Conservation (phyloP, 2,797 vertebrate genomes). For the Eulemur rubriventer region DNA sequence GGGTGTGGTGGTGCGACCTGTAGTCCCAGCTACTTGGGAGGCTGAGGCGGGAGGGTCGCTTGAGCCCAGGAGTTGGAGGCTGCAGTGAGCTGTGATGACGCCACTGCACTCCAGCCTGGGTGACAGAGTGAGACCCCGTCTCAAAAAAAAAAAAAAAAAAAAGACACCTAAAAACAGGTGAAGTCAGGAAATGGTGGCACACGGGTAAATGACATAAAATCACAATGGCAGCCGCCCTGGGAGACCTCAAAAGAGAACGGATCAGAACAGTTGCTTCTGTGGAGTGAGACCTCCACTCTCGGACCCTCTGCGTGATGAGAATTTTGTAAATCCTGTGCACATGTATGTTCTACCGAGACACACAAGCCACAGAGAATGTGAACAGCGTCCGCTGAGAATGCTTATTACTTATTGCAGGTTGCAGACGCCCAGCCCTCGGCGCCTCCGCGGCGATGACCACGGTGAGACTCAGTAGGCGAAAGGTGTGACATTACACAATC, state of each 20-base stretch:
- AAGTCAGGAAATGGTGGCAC: neutral
- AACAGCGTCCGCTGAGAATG: rapidly evolving
- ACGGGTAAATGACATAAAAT: neutral
- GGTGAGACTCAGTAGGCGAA: rapidly evolving
- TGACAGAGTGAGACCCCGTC: too few relatives aligned
- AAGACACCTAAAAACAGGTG: neutral
- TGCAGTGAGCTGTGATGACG: too few relatives aligned
- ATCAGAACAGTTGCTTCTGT: neutral
- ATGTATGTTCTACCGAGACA: rapidly evolving
- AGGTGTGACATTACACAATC: rapidly evolving
- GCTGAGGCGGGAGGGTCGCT: too few relatives aligned
- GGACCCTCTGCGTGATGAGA: rapidly evolving
- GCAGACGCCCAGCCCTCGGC: neutral
- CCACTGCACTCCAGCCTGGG: too few relatives aligned
- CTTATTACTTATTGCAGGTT: rapidly evolving
- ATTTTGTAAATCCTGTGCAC: neutral
- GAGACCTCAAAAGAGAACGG: too few relatives aligned
- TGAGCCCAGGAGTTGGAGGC: too few relatives aligned
- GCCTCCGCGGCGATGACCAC: rapidly evolving
- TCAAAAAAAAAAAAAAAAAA: too few relatives aligned
- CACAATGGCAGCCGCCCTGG: neutral
- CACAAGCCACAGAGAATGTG: neutral
- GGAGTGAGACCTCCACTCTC: neutral
- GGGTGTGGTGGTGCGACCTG: neutral
- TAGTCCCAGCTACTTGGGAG: too few relatives aligned